Base-by-base conservation (phyloP, 2,888 invertebrate genomes). In the Prosopocoilus inquinatus region DNA sequence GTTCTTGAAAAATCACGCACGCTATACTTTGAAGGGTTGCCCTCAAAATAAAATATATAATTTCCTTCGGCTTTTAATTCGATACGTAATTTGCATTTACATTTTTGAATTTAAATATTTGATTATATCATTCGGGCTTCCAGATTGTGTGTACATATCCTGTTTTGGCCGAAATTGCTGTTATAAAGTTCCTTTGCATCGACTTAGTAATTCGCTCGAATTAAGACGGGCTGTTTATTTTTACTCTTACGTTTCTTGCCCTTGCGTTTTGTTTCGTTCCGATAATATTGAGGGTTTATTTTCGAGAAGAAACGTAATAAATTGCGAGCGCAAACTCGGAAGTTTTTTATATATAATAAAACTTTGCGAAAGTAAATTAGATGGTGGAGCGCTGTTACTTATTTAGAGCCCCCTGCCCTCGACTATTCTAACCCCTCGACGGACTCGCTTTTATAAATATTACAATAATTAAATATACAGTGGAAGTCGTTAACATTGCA, bases 381-480 rank as follows among this genome's bases (percentile, higher is more conserved):
- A 66, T 60, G 65, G 64, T 63, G 62, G 67, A 68, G 68, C 64
- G 67, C 67, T 67, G 67, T 70, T 70, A 69, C 66, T 69, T 68
- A 68, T 68, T 69, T 69, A 69, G 67, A 67, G 60, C 60, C 43
- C 38, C 50, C 41, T 9, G 35, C 57, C 57, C 58, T 49, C 47
- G 46, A 49, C 53, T 50, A 50, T 50, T 53, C 50, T 45, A 58
- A 57, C 60, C 58, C 58, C 59, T 54, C 53, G 47, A 63, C 66
- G 64, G 64, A 64, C 61, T 67, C 68, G 72, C 74, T 73, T 75
- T 75, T 73, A 75, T 75, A 74, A 75, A 75, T 75, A 75, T 74
- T 75, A 73, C 74, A 74, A 76, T 75, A 75, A 76, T 76, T 75
- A 75, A 74, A 75, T 75, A 75, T 75, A 73, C 72, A 71, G 70